Conservation (phyloP, 1,140 invertebrate genomes). For the Drosophila saltans region DNA sequence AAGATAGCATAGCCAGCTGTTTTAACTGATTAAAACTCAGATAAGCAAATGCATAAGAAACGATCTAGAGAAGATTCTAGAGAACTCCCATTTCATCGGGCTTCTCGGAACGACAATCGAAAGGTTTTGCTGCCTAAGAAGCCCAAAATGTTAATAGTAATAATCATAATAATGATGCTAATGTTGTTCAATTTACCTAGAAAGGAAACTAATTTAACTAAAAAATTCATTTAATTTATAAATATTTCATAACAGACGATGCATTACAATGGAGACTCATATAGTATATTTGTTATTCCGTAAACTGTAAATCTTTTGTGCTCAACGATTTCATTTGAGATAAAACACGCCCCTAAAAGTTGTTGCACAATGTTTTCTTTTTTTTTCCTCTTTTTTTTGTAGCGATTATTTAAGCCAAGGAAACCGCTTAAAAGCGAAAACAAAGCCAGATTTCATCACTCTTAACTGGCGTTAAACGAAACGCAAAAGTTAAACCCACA, state of each 20-base stretch:
- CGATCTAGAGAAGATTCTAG: not conserved
- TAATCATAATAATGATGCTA: not conserved
- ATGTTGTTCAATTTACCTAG: not conserved
- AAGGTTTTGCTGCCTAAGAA: not conserved
- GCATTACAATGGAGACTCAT: not conserved
- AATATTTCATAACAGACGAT: not conserved
- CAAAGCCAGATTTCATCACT: conserved; percentile 61
- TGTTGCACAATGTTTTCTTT: conserved; percentile 37
- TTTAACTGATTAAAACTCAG: conserved; percentile 41
- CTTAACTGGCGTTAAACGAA: conserved; percentile 39
- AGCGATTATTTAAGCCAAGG: conserved; percentile 44
- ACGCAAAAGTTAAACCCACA: conserved; percentile 21
- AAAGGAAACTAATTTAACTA: not conserved
- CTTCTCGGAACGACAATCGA: too few relatives aligned
- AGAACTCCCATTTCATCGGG: not conserved
- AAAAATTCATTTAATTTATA: not conserved
- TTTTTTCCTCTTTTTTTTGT: conserved; percentile 14
- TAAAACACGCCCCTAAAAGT: conserved; percentile 47
- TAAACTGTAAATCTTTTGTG: conserved; percentile 39
- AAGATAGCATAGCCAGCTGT: conserved; percentile 40
- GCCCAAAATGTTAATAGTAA: not conserved
- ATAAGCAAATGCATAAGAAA: conserved; percentile 33
- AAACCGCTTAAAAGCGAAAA: conserved; percentile 28
- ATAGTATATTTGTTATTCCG: conserved; percentile 13
- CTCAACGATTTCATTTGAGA: conserved; percentile 57